Evolutionary conservation across 1,140 invertebrate species (phyloP).

Genomic region (Holcopasites calliopsidis): DNA sequence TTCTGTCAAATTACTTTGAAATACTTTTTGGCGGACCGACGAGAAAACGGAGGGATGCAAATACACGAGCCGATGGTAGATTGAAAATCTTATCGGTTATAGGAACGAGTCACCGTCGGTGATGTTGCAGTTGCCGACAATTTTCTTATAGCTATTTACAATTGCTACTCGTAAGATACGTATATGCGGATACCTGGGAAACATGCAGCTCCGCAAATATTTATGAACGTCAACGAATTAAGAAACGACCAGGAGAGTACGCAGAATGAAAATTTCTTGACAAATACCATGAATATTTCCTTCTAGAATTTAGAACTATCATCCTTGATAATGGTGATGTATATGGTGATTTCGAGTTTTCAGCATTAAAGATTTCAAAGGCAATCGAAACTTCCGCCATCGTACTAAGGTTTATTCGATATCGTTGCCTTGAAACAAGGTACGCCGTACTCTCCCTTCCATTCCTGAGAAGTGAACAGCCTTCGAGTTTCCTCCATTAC

Average conservation of each 20-base stretch:
- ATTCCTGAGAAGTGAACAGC: slow-evolving; percentile 13
- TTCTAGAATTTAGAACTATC: no score
- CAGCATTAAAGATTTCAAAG: no score
- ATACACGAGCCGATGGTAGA: not conserved
- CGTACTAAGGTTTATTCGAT: slow-evolving; percentile 17
- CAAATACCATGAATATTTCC: no score
- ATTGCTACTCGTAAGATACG: not conserved
- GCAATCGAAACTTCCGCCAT: not conserved
- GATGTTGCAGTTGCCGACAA: no score
- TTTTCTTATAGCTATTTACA: no score
- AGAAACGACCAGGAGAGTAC: no score
- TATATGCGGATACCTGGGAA: not conserved
- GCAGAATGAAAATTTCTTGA: no score
- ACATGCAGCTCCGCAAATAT: not conserved
- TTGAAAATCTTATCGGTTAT: not conserved
- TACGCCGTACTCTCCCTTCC: not conserved
- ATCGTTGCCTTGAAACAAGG: not conserved
- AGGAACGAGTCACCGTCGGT: not conserved
- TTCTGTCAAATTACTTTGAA: slow-evolving; percentile 40
- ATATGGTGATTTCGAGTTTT: no score
- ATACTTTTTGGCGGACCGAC: slow-evolving; percentile 13
- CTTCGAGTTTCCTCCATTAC: slow-evolving; percentile 22
- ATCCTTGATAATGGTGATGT: no score
- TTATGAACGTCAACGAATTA: not conserved
- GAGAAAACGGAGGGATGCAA: slow-evolving; percentile 9